Base-by-base conservation (phyloP, 2,888 invertebrate genomes). In the Oscheius sp. region DNA sequence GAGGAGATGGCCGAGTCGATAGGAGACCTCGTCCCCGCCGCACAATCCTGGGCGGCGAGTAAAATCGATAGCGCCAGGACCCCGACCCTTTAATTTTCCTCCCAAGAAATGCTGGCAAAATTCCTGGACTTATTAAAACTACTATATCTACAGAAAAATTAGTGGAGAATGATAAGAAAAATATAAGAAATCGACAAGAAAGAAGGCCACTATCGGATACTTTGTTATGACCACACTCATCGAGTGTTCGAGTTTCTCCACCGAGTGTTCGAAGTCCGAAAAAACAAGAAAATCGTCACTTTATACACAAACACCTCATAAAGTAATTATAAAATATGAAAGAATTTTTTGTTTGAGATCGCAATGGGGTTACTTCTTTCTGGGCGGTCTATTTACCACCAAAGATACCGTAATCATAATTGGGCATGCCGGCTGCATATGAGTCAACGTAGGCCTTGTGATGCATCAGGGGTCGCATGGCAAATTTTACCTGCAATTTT, bases 371-470 rank as follows among this genome's bases (percentile, higher is more conserved):
- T 18, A 5, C 61, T 61, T 21, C 43, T 23, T 55, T 13, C 55
- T 23, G 29, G 58, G 13, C 9, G 13, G 27, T 12, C 25, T 61
- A 61, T 43, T 61, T 52, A 2, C 66, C 79, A 76, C 23, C 52
- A 18, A 66, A 66, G 18, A 27, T 66, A 29, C 83, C 83, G 71
- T 79, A 82, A 55, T 84, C 84, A 71, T 84, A 84, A 55, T 84
- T 84, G 2, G 84, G 83, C 59, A 70, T 73, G 23, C 83, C 83
- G 29, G 78, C 72, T 7, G 81, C 59, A 64, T 79, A 81, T 18
- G 78, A 78, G 58, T 84, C 84, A 16, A 84, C 68, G 72, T 82
- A 84, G 0, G 76, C 82, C 56, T 84, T 84, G 61, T 84, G 84
- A 29, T 82, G 79, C 16, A 70, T 68, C 16, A 84, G 75, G n/a